Conservation (phyloP, 2,888 invertebrate species). For the Lutraria lutraria region DNA sequence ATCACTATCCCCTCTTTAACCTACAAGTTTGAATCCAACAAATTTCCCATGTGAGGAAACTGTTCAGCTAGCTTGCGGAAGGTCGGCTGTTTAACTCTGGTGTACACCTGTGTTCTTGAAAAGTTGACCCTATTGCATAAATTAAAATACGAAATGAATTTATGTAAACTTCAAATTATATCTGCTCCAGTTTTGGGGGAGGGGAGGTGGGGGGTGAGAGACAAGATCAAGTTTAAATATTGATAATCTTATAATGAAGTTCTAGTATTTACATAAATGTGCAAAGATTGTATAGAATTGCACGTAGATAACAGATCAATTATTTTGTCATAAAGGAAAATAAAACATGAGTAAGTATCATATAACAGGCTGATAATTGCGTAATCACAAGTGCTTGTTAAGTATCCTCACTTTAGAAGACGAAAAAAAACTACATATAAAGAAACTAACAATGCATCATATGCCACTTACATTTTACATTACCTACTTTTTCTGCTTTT, state of each 20-base stretch:
- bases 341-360: background rate
- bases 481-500: background rate
- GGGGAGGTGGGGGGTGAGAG: too few species aligned
- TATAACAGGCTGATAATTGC: background rate
- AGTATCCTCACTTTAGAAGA: background rate
- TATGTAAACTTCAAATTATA: background rate
- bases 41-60: too few species aligned
- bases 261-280: background rate
- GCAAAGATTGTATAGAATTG: background rate
- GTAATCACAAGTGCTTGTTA: slow-evolving; percentile 14
- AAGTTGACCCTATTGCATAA: too few species aligned
- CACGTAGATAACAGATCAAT: background rate
- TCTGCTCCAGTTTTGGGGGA: background rate
- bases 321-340: background rate
- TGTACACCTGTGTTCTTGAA: too few species aligned
- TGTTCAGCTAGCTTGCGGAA: too few species aligned
- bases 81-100: too few species aligned
- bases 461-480: background rate
- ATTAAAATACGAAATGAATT: too few species aligned
- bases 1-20: too few species aligned
- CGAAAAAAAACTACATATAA: background rate
- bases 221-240: background rate
- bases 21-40: too few species aligned
- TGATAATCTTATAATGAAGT: background rate
- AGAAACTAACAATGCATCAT: slow-evolving; percentile 1